phyloP scores from a whole-genome alignment of 2,888 invertebrate genomes.

The Diloba caeruleocephala region DNA sequence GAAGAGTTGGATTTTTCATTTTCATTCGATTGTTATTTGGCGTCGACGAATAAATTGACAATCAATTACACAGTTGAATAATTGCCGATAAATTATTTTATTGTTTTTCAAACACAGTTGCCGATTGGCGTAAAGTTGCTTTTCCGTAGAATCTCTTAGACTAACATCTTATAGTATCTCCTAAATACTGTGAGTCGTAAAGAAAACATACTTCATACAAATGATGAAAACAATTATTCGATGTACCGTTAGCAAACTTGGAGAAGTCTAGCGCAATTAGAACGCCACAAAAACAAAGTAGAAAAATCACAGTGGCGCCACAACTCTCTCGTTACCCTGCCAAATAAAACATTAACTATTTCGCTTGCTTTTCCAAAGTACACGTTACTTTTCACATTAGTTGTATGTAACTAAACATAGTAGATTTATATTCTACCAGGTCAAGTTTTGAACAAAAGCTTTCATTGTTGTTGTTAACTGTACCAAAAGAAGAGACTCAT shows the following conservation, averaged over 20 bases:
- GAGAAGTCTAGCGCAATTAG: slow-evolving; percentile 57
- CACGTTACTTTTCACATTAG: slow-evolving; percentile 42
- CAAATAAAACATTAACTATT: slow-evolving; percentile 62
- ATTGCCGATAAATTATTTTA: no score
- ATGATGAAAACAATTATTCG: slow-evolving; percentile 40
- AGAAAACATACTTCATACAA: slow-evolving; percentile 33
- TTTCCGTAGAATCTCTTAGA: no score
- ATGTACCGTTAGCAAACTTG: slow-evolving; percentile 40
- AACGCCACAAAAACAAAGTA: slow-evolving; percentile 50
- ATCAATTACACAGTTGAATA: no score
- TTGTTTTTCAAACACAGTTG: no score
- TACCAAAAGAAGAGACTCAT: not conserved
- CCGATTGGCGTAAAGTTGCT: no score
- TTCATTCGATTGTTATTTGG: no score
- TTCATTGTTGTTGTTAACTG: slow-evolving; percentile 17
- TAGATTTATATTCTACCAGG: slow-evolving; percentile 21
- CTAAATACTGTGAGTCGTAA: slow-evolving; percentile 2
- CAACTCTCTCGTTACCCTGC: slow-evolving; percentile 50
- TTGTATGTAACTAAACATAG: slow-evolving; percentile 18
- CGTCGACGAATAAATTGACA: no score
- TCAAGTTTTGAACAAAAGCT: slow-evolving; percentile 18
- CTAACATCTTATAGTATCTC: no score
- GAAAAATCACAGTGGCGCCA: slow-evolving; percentile 52
- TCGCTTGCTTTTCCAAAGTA: slow-evolving; percentile 46
- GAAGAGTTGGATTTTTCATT: no score